Evolutionary conservation across 2,888 invertebrate genomes (phyloP).

Genomic region (Escarpia spicata): DNA sequence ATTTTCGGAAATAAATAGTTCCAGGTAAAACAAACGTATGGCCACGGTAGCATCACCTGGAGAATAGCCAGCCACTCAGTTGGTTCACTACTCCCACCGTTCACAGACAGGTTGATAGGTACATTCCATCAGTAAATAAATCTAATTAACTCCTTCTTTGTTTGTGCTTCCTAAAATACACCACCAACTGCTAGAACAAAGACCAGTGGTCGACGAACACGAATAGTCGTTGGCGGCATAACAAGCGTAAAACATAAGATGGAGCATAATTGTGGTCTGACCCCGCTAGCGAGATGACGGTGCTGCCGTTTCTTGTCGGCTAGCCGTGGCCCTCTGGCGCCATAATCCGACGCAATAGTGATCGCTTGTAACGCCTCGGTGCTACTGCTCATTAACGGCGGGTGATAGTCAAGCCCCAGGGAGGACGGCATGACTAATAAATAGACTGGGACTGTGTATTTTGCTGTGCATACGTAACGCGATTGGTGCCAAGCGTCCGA

Average conservation of each 20-base stretch:
- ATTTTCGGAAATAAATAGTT: too few relatives aligned
- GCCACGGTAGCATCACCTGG: too few relatives aligned
- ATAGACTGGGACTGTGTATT: constrained; percentile 9
- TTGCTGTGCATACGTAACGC: background rate
- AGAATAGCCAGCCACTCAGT: too few relatives aligned
- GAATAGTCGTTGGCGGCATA: background rate
- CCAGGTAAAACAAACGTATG: too few relatives aligned
- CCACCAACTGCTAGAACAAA: too few relatives aligned
- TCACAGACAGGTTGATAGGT: too few relatives aligned
- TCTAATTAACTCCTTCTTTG: too few relatives aligned
- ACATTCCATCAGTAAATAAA: too few relatives aligned
- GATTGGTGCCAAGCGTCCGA: background rate
- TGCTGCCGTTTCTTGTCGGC: background rate
- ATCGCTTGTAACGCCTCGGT: background rate
- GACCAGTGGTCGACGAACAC: too few relatives aligned
- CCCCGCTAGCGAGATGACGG: background rate
- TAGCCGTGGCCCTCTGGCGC: background rate
- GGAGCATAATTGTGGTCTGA: background rate
- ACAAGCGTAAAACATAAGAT: background rate
- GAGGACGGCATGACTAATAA: background rate
- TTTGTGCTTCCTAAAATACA: too few relatives aligned
- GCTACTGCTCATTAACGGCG: background rate
- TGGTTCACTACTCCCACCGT: too few relatives aligned
- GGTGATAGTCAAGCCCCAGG: background rate
- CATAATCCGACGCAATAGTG: background rate